Conservation (phyloP, 2,113 vertebrate species). For the Collichthys lucidus region DNA sequence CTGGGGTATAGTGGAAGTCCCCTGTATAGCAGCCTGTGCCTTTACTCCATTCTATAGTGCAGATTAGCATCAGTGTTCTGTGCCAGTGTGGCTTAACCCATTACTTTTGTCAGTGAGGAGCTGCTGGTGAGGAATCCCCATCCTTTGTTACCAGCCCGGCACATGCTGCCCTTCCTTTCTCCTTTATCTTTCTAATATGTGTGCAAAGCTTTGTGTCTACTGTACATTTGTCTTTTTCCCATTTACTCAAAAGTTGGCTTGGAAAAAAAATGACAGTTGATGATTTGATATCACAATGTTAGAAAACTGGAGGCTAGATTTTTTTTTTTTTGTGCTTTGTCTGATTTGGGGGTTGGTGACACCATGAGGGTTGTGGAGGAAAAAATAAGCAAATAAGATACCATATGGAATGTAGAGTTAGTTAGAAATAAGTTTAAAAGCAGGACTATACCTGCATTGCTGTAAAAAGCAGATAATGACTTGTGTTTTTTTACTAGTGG, state of each 20-base stretch:
- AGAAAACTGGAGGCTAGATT: neutral
- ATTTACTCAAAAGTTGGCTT: neutral
- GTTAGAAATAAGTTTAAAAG: neutral
- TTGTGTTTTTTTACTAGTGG: neutral
- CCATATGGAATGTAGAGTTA: neutral
- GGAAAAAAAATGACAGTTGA: neutral
- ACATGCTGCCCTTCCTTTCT: constrained; percentile 57
- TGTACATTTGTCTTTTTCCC: neutral
- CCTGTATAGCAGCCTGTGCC: neutral
- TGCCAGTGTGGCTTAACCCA: constrained; percentile 1
- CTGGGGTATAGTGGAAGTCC: constrained; percentile 29
- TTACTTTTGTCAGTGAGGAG: constrained; percentile 28
- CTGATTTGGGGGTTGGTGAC: constrained; percentile 13
- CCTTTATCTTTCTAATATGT: constrained; percentile 4
- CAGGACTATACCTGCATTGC: neutral
- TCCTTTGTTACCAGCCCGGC: constrained; percentile 72
- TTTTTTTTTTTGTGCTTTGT: constrained; percentile 44
- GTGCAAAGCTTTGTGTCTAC: neutral
- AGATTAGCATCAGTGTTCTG: neutral
- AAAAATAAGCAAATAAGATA: neutral
- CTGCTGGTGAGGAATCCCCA: constrained; percentile 23
- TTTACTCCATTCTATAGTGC: neutral
- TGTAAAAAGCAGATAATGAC: neutral
- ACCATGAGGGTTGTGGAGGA: neutral
- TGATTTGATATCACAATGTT: neutral